These are phyloP conservation scores for Bos indicus DNA, from an alignment of 2,113 vertebrate species.

Conservation along the genomic window DNA sequence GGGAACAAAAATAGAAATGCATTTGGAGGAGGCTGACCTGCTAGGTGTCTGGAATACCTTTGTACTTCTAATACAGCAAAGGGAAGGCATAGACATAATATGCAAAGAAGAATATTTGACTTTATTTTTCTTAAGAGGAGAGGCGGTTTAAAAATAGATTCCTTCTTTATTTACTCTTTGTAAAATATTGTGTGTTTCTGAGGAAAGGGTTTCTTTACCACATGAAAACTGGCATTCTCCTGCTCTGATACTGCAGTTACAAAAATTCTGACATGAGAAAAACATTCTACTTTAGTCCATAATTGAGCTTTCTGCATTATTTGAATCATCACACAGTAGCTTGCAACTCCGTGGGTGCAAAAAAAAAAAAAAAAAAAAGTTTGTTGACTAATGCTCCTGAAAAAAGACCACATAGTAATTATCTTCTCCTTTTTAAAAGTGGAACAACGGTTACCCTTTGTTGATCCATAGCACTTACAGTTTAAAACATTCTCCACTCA, in stretches of 20 bases:
- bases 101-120: background rate
- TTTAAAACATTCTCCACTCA: constrained; percentile 40
- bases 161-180: background rate
- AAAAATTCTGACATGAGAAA: constrained; percentile 20
- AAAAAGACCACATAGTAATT: constrained; percentile 64
- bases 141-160: constrained; percentile 18
- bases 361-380: background rate
- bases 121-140: background rate
- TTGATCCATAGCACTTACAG: constrained; percentile 35
- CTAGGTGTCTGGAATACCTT: background rate
- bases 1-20: constrained; percentile 39
- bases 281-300: constrained; percentile 17
- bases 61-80: background rate
- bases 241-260: background rate
- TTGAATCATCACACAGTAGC: constrained; percentile 57
- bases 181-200: constrained; percentile 14
- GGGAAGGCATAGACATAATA: background rate
- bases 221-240: background rate
- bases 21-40: background rate
- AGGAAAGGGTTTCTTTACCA: background rate
- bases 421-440: constrained; percentile 65
- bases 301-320: constrained; percentile 21
- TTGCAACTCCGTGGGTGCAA: constrained; percentile 41
- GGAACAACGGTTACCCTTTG: constrained; percentile 52
- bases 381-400: constrained; percentile 67